Evolutionary conservation across 2,888 invertebrate genomes (phyloP).

Genomic region (Brenthis daphne): DNA sequence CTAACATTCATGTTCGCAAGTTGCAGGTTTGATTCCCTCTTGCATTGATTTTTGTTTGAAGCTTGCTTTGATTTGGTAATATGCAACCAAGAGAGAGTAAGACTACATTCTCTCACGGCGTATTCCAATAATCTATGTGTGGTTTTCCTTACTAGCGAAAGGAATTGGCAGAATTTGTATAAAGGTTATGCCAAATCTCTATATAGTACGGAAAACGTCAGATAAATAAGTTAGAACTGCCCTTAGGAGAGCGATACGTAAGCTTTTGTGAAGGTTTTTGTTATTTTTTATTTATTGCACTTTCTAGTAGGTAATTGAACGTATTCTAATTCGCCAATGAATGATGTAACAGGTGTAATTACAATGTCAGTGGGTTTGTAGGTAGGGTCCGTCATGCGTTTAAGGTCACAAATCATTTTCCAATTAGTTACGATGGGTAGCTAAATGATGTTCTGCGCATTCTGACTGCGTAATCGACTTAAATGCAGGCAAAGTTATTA

Average conservation of each 20-base stretch:
- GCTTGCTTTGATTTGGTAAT: too few relatives aligned
- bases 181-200: too few relatives aligned
- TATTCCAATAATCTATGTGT: too few relatives aligned
- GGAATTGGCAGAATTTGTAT: background rate
- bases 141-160: too few relatives aligned
- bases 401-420: slow-evolving; percentile 41
- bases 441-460: slow-evolving; percentile 26
- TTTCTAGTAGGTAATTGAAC: background rate
- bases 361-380: slow-evolving; percentile 39
- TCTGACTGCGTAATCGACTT: slow-evolving; percentile 8
- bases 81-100: too few relatives aligned
- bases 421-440: slow-evolving; percentile 38
- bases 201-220: too few relatives aligned
- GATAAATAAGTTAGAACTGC: too few relatives aligned
- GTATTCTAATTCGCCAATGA: background rate
- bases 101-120: too few relatives aligned
- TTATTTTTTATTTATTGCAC: background rate
- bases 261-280: background rate
- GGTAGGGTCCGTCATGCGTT: slow-evolving; percentile 40
- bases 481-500: background rate
- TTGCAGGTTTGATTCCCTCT: too few relatives aligned
- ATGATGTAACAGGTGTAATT: slow-evolving; percentile 20
- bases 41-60: too few relatives aligned
- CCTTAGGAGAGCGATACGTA: too few relatives aligned
- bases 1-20: too few relatives aligned